A percentile compares a stretch with the other conserved stretches of the same genome.
phyloP scores from a whole-genome alignment of 2,113 vertebrate species.

The Spea bombifrons region DNA sequence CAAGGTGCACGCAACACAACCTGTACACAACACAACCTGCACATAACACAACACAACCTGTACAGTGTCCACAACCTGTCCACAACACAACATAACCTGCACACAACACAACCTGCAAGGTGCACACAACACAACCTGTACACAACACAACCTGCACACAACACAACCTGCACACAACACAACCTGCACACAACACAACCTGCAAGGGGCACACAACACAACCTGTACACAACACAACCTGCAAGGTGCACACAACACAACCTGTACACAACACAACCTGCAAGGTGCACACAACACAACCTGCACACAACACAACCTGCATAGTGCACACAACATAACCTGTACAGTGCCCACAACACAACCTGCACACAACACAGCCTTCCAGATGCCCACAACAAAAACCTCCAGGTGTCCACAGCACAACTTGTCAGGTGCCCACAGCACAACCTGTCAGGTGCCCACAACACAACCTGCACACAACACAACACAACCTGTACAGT shows the following conservation, averaged over 20 bases:
- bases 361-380: not conserved
- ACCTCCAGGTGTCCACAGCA: not conserved
- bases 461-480: not conserved
- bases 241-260: not conserved
- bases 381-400: not conserved
- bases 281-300: too few relatives aligned
- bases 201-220: too few relatives aligned
- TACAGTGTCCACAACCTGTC: not conserved
- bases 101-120: not conserved
- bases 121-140: too few relatives aligned
- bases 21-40: too few relatives aligned
- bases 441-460: not conserved
- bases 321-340: too few relatives aligned
- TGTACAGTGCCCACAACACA: not conserved
- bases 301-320: not conserved
- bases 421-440: conserved; percentile 1
- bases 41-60: too few relatives aligned
- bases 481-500: too few relatives aligned
- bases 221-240: too few relatives aligned
- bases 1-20: conserved; percentile 1
- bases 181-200: too few relatives aligned
- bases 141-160: too few relatives aligned
- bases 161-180: too few relatives aligned
- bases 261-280: not conserved
- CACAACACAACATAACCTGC: not conserved